Conservation (phyloP, 2,888 invertebrate genomes). For the Celastrina argiolus region DNA sequence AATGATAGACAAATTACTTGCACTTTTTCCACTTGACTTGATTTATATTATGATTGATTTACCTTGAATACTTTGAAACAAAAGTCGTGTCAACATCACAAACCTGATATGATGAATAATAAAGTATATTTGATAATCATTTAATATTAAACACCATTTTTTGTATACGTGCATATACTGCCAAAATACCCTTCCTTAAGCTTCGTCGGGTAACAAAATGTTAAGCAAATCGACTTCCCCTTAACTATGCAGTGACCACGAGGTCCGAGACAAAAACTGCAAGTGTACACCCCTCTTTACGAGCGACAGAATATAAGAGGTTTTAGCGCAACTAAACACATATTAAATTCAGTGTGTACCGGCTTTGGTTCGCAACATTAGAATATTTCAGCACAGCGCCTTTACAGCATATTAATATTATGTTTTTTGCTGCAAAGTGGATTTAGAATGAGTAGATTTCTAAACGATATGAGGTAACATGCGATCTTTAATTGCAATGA, state of each 20-base stretch:
- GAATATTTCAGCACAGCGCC: conserved; percentile 34
- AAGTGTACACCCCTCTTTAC: conserved; percentile 64
- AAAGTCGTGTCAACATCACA: too few relatives aligned
- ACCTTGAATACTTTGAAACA: too few relatives aligned
- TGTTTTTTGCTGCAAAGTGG: conserved; percentile 1
- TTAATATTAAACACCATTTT: too few relatives aligned
- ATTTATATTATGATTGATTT: too few relatives aligned
- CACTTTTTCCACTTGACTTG: too few relatives aligned
- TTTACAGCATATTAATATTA: conserved; percentile 26
- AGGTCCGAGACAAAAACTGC: conserved; percentile 67
- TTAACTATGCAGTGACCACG: conserved; percentile 73
- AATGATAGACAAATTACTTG: too few relatives aligned
- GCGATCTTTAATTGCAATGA: too few relatives aligned
- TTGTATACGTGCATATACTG: too few relatives aligned
- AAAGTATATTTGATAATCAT: too few relatives aligned
- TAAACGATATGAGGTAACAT: too few relatives aligned
- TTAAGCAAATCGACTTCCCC: conserved; percentile 38
- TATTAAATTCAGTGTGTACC: conserved; percentile 51
- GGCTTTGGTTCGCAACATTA: conserved; percentile 38
- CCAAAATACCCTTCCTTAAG: too few relatives aligned
- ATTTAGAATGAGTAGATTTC: not conserved
- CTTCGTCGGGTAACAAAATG: not conserved
- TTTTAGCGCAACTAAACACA: conserved; percentile 51
- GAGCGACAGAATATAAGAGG: conserved; percentile 65
- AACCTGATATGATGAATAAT: too few relatives aligned